Evolutionary conservation across 2,888 invertebrate species (phyloP).

Genomic region (Oligia latruncula): DNA sequence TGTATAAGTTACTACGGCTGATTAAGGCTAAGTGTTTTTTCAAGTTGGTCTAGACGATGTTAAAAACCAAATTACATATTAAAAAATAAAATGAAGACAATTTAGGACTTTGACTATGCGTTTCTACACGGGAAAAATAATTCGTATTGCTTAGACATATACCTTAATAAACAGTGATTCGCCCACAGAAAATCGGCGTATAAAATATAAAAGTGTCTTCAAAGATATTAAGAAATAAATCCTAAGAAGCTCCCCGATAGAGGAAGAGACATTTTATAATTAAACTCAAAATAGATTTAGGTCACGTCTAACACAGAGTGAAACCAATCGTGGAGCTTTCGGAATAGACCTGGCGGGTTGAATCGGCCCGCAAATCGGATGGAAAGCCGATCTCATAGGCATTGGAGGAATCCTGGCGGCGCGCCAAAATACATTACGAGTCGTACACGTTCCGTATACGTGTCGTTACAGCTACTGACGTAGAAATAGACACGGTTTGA

Average conservation of each 20-base stretch:
- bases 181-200: background rate
- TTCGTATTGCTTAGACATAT: background rate
- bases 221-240: conserved; percentile 30
- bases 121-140: background rate
- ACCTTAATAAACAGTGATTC: background rate
- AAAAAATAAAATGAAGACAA: background rate
- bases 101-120: background rate
- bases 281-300: conserved; percentile 62
- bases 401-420: conserved; percentile 69
- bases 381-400: conserved; percentile 73
- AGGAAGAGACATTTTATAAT: conserved; percentile 55
- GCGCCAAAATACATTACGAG: conserved; percentile 74
- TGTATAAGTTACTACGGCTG: conserved; percentile 9
- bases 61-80: background rate
- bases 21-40: conserved; percentile 17
- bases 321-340: conserved; percentile 72
- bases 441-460: conserved; percentile 67
- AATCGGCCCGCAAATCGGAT: conserved; percentile 71
- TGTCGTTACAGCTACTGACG: conserved; percentile 66
- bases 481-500: conserved; percentile 63
- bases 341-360: conserved; percentile 66
- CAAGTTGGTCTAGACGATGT: background rate
- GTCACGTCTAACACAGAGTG: conserved; percentile 69
- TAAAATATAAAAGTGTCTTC: conserved; percentile 3
- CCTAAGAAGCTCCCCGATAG: conserved; percentile 30